Percentiles rank a stretch among this genome's conserved stretches.
phyloP scores from a whole-genome alignment of 92 coral and sea anemone genomes.

The Porites cylindrica region DNA sequence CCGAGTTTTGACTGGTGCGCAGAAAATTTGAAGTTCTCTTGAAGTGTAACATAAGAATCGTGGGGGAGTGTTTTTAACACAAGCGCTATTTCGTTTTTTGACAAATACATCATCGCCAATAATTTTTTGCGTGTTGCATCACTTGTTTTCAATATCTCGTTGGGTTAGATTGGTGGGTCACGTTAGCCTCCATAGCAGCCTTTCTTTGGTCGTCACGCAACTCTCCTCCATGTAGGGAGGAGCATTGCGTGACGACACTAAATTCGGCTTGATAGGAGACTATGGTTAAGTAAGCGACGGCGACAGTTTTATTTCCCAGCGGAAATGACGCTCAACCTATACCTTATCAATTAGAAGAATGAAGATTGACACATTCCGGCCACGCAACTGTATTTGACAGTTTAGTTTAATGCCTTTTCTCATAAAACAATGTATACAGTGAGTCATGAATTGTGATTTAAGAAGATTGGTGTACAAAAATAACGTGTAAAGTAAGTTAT shows the following conservation, averaged over 20 bases:
- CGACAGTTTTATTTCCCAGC: not conserved
- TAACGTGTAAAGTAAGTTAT: slow-evolving; percentile 19
- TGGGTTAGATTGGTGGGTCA: not conserved
- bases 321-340: not conserved
- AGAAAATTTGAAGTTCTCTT: not conserved
- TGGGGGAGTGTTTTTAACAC: not conserved
- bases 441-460: not conserved
- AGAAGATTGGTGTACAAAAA: slow-evolving; percentile 1
- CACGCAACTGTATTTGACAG: not conserved
- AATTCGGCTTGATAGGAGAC: too few relatives aligned
- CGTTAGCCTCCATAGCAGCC: too few relatives aligned
- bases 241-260: too few relatives aligned
- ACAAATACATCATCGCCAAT: not conserved
- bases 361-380: not conserved
- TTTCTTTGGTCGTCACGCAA: too few relatives aligned
- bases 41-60: not conserved
- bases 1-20: too few relatives aligned
- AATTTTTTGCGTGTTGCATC: not conserved
- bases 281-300: not conserved
- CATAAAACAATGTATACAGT: not conserved
- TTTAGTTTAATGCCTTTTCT: not conserved
- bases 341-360: not conserved
- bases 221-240: too few relatives aligned
- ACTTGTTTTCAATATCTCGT: not conserved
- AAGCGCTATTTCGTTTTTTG: not conserved